Conservation (phyloP, 2,888 invertebrate species). For the Melanostoma scalare region DNA sequence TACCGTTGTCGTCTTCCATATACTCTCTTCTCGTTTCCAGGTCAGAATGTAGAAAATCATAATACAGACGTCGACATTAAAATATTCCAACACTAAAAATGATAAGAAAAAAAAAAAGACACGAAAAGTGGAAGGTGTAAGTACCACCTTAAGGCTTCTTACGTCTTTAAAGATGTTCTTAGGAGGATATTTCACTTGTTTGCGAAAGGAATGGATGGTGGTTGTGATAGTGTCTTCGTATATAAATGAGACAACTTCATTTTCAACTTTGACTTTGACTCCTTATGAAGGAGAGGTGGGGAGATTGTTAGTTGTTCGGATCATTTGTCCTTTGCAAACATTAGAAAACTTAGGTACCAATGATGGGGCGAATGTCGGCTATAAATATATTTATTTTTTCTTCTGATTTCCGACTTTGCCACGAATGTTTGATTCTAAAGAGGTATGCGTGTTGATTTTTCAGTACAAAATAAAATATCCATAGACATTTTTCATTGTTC, state of each 20-base stretch:
- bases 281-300: not conserved
- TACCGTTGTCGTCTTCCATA: constrained; percentile 12
- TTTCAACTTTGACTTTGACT: not conserved
- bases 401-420: too few relatives aligned
- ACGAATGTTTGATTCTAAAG: too few relatives aligned
- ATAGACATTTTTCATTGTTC: too few relatives aligned
- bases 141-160: constrained; percentile 61
- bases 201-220: constrained; percentile 18
- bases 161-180: constrained; percentile 55
- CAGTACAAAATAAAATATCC: too few relatives aligned
- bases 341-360: constrained; percentile 27
- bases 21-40: not conserved
- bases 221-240: constrained; percentile 46
- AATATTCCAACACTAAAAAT: constrained; percentile 7
- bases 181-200: constrained; percentile 40
- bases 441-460: too few relatives aligned
- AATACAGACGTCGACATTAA: constrained; percentile 51
- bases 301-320: not conserved
- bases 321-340: constrained; percentile 45
- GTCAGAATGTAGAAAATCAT: constrained; percentile 39
- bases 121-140: constrained; percentile 51
- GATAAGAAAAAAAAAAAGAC: constrained; percentile 20
- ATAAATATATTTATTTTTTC: too few relatives aligned
- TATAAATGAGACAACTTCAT: constrained; percentile 49
- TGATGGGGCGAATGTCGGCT: too few relatives aligned